Conservation (phyloP, 2,797 vertebrate genomes). For the Pseudopleuronectes americanus region DNA sequence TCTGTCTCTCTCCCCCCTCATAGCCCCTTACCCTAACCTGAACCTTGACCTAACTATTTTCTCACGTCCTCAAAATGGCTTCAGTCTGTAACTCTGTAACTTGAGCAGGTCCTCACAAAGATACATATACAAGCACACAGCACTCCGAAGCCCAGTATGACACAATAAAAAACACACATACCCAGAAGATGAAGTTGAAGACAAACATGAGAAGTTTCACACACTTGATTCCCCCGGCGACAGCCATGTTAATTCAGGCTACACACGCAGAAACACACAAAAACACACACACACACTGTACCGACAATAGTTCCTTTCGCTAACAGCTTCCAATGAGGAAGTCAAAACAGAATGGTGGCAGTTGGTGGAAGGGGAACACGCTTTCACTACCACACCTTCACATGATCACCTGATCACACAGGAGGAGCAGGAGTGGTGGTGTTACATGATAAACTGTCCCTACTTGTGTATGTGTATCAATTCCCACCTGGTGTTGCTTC, state of each 20-base stretch:
- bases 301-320: background rate
- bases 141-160: background rate
- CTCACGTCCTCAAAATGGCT: background rate
- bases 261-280: background rate
- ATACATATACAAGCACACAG: background rate
- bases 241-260: constrained; percentile 69
- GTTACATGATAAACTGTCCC: background rate
- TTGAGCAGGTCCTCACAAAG: background rate
- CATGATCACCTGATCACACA: constrained; percentile 48
- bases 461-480: background rate
- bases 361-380: constrained; percentile 1
- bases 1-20: background rate
- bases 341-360: constrained; percentile 14
- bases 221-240: constrained; percentile 72
- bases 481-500: background rate
- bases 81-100: background rate
- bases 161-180: constrained; percentile 65
- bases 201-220: constrained; percentile 81
- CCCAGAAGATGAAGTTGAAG: constrained; percentile 80
- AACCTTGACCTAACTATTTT: background rate
- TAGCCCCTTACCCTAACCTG: background rate
- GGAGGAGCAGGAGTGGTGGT: constrained; percentile 44
- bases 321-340: constrained; percentile 18
- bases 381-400: constrained; percentile 47
- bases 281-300: background rate